Percentiles rank a stretch among this genome's conserved stretches.
phyloP scores from a whole-genome alignment of 2,113 vertebrate genomes.

The Lamprologus tigripictilis region DNA sequence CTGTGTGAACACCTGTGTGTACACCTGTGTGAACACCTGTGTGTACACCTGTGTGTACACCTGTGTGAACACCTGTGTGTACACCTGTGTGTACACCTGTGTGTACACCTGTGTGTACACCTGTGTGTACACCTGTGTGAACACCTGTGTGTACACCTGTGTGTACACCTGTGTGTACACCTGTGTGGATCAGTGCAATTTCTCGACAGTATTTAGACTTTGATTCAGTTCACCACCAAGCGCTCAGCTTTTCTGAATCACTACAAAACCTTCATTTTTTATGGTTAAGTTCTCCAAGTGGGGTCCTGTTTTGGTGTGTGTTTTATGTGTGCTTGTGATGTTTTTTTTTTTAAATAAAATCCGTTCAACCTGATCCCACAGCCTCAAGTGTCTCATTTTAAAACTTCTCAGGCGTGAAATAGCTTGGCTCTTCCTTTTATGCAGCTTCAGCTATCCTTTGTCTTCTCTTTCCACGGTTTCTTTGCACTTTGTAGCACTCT shows the following conservation, averaged over 20 bases:
- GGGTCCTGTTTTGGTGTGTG: not conserved
- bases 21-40: too few species aligned
- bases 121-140: fast-evolving
- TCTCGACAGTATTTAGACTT: not conserved
- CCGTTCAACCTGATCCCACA: not conserved
- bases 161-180: fast-evolving
- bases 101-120: fast-evolving
- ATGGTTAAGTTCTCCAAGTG: not conserved
- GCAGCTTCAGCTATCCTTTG: not conserved
- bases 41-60: too few species aligned
- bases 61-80: too few species aligned
- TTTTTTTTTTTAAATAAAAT: fast-evolving
- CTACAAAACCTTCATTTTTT: not conserved
- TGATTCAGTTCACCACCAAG: not conserved
- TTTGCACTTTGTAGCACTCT: not conserved
- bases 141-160: fast-evolving
- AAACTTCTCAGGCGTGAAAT: slow-evolving; percentile 25
- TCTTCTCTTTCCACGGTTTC: not conserved
- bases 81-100: too few species aligned
- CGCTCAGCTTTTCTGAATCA: not conserved
- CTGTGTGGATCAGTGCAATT: not conserved
- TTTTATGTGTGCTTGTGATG: not conserved
- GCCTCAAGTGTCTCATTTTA: not conserved
- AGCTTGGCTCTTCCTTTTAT: not conserved
- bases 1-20: too few species aligned